Evolutionary conservation across 2,113 vertebrate species (phyloP).

Genomic region (Pluvialis apricaria): DNA sequence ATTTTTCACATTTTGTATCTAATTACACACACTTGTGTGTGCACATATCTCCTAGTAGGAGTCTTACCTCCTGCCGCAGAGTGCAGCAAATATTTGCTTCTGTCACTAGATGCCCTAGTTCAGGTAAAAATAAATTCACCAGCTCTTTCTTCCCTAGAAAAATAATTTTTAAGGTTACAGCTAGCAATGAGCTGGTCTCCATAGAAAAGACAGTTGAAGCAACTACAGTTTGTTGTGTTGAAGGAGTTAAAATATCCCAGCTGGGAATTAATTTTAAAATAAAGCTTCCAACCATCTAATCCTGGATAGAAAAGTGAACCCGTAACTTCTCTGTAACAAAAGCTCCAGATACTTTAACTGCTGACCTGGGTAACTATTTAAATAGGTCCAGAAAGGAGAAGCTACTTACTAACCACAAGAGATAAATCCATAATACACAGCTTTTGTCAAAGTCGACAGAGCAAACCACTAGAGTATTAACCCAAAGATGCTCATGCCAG

Average conservation of each 20-base stretch:
- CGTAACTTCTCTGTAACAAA: not conserved
- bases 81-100: slow-evolving; percentile 56
- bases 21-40: not conserved
- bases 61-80: slow-evolving; percentile 82
- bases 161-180: not conserved
- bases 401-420: not conserved
- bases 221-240: not conserved
- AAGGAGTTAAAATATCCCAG: not conserved
- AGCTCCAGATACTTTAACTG: not conserved
- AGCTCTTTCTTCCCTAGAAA: slow-evolving; percentile 73
- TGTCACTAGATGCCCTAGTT: slow-evolving; percentile 74
- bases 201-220: not conserved
- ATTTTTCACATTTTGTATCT: not conserved
- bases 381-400: not conserved
- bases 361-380: not conserved
- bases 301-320: not conserved
- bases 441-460: not conserved
- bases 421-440: not conserved
- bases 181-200: not conserved
- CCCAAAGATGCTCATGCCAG: accelerated
- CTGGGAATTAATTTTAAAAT: not conserved
- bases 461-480: not conserved
- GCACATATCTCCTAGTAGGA: accelerated
- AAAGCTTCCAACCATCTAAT: not conserved
- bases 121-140: slow-evolving; percentile 78